Evolutionary conservation across 2,888 invertebrate species (phyloP).

Genomic region (Deilephila porcellus): DNA sequence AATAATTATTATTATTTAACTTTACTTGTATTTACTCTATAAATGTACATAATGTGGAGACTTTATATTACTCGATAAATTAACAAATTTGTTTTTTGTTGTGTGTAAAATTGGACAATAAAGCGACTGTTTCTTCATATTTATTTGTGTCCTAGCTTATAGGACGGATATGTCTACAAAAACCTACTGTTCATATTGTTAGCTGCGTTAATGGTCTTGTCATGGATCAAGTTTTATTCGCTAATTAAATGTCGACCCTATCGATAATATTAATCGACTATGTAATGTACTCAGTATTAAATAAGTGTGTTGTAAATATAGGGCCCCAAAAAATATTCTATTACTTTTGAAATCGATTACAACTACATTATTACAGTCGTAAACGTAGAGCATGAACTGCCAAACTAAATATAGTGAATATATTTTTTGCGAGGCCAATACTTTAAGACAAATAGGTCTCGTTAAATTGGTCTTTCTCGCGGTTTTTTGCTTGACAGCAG

Average conservation of each 20-base stretch:
- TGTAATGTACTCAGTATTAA: neutral
- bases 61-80: neutral
- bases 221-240: slow-evolving; percentile 10
- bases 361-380: neutral
- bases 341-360: neutral
- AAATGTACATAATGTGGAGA: neutral
- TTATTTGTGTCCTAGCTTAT: neutral
- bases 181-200: neutral
- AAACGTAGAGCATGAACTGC: too few relatives aligned
- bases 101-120: neutral
- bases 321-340: neutral
- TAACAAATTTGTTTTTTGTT: neutral
- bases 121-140: neutral
- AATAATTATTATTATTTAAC: neutral
- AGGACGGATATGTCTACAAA: neutral
- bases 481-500: too few relatives aligned
- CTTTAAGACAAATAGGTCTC: too few relatives aligned
- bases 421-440: too few relatives aligned
- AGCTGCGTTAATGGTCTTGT: neutral
- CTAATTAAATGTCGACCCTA: neutral
- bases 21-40: neutral
- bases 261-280: slow-evolving; percentile 1
- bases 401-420: neutral
- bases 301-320: neutral
- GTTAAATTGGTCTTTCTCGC: too few relatives aligned